A percentile compares a stretch with the other conserved stretches of the same genome.
Evolutionary conservation across 2,797 vertebrate genomes (phyloP).

Genomic region (Threskiornis aethiopicus): DNA sequence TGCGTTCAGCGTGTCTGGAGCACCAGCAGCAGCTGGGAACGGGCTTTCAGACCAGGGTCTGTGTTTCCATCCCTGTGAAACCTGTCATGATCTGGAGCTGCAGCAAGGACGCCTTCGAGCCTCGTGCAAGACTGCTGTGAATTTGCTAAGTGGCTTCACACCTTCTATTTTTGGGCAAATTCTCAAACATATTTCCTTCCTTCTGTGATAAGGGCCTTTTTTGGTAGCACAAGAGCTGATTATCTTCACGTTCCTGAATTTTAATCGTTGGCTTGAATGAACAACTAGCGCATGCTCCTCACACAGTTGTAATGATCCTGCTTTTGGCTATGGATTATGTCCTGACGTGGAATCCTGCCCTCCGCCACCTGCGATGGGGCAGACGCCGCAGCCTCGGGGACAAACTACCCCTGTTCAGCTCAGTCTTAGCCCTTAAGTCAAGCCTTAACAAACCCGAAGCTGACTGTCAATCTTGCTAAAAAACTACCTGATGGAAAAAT

Average conservation of each 20-base stretch:
- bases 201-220: background rate
- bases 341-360: fast-evolving
- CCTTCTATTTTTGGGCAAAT: background rate
- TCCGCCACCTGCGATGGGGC: no score
- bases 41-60: background rate
- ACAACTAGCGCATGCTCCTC: fast-evolving
- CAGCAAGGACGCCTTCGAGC: fast-evolving
- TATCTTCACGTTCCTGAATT: background rate
- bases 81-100: background rate
- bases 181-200: background rate
- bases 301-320: fast-evolving
- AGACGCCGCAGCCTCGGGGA: background rate
- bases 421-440: background rate
- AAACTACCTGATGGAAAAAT: background rate
- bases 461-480: background rate
- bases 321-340: background rate
- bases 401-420: background rate
- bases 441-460: background rate
- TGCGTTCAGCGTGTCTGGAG: fast-evolving
- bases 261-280: fast-evolving
- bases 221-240: background rate
- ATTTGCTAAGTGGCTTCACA: background rate
- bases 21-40: background rate
- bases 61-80: background rate
- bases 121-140: fast-evolving